These are phyloP conservation scores for Lophius piscatorius DNA, from an alignment of 2,113 vertebrate species.

Conservation along the genomic window DNA sequence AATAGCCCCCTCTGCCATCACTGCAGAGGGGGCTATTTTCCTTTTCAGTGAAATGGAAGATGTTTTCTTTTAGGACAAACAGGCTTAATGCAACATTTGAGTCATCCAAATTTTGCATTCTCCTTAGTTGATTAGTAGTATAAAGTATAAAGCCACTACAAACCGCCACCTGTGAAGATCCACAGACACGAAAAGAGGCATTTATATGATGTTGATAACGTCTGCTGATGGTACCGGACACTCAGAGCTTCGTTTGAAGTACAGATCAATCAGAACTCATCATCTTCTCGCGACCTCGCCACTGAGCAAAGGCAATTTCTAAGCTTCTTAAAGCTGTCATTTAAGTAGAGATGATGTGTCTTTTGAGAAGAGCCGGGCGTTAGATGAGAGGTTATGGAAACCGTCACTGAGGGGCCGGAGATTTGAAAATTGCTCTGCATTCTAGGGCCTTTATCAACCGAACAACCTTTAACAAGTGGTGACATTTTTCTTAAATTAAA, in stretches of 20 bases:
- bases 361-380: not conserved
- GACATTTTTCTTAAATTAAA: too few relatives aligned
- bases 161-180: not conserved
- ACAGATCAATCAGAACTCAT: constrained; percentile 14
- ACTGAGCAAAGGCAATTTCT: not conserved
- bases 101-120: constrained; percentile 28
- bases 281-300: too few relatives aligned
- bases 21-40: constrained; percentile 51
- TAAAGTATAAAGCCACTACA: constrained; percentile 26
- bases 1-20: constrained; percentile 54
- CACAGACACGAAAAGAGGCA: too few relatives aligned
- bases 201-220: too few relatives aligned
- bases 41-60: constrained; percentile 50
- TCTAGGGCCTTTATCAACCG: too few relatives aligned
- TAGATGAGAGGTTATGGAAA: constrained; percentile 1
- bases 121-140: constrained; percentile 3
- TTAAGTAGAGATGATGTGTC: not conserved
- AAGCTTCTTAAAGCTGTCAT: constrained; percentile 4
- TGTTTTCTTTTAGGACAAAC: constrained; percentile 28
- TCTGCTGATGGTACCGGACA: too few relatives aligned
- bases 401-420: too few relatives aligned
- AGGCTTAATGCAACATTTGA: constrained; percentile 26
- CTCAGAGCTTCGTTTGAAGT: constrained; percentile 36
- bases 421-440: too few relatives aligned
- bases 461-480: too few relatives aligned